Evolutionary conservation across 2,888 invertebrate genomes (phyloP).

Genomic region (Poecilus cupreus): DNA sequence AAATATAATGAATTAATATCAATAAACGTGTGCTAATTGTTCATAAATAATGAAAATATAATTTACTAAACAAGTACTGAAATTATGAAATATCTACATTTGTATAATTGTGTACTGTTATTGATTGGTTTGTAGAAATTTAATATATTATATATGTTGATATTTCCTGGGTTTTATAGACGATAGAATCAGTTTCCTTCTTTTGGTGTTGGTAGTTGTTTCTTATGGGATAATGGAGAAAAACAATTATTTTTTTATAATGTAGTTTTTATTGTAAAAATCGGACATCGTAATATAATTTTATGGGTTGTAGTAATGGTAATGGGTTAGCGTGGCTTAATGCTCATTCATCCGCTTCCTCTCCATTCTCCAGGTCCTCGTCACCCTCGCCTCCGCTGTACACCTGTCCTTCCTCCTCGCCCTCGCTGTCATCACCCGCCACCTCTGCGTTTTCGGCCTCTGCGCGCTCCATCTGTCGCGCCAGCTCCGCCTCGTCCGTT

Average conservation of each 20-base stretch:
- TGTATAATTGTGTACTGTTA: background rate
- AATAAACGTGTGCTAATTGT: background rate
- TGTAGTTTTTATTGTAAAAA: conserved; percentile 55
- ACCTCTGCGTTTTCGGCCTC: conserved; percentile 97
- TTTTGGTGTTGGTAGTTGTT: background rate
- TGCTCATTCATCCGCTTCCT: conserved; percentile 62
- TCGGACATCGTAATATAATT: conserved; percentile 36
- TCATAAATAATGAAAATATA: background rate
- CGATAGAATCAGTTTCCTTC: background rate
- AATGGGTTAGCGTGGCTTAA: background rate
- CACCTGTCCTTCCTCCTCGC: conserved; percentile 77
- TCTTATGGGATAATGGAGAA: background rate
- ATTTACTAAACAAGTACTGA: background rate
- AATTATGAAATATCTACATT: background rate
- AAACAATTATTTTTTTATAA: background rate
- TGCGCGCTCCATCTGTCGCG: conserved; percentile 93
- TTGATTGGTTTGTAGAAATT: conserved; percentile 12
- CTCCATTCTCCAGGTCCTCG: conserved; percentile 67
- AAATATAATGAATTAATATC: background rate
- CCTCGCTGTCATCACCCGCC: conserved; percentile 91
- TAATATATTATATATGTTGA: conserved; percentile 47
- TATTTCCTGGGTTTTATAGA: background rate
- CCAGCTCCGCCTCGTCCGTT: conserved; percentile 96
- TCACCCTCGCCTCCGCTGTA: conserved; percentile 71
- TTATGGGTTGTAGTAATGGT: background rate